Evolutionary conservation across 2,113 vertebrate genomes (phyloP), one percentile per base, ranked within the genome.

Genomic region (Aegotheles bennettii): DNA sequence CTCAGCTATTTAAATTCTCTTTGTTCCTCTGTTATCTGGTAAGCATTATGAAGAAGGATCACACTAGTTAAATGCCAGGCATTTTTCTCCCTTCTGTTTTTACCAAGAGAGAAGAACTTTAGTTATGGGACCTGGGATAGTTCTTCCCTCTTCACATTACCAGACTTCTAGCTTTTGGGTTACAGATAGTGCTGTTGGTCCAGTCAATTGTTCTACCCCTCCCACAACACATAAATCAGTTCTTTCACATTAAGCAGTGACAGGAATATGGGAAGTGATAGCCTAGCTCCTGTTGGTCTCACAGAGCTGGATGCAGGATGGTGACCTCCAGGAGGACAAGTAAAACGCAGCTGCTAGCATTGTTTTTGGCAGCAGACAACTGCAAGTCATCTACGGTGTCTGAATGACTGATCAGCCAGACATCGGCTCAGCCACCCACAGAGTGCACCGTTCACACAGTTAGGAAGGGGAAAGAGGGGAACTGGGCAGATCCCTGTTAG

Each of bases 401-500:
- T 0, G 0, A 33, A 4, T 0, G 9, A 50, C n/a, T 5, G 13
- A 35, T 6, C 1, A 1, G 53, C 5, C 53, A 17, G 48, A 40
- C 9, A 4, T 13, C 0, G 0, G 10, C 16, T 83, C 60, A 48
- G 51, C 35, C 4, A 2, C 25, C 9, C 25, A 12, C 35, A 25
- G 59, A 0, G 2, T 5, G 36, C 57, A 23, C 28, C 0, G 0
- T 35, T 31, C 28, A 11, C 26, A 4, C 31, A 42, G 50, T 33
- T 35, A 31, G 45, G 8, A 20, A 60, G 33, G 42, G 23, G 38
- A 63, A 26, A 84, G 42, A 16, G 63, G 24, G 43, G 56, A 7
- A 28, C 6, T 0, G 0, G 23, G 9, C 9, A 51, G 57, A 67
- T 21, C 25, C 23, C 13, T 1, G 1, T 71, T 13, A 12, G 3